Evolutionary conservation across 1,140 invertebrate species (phyloP).

Genomic region (Chlorops oryzae): DNA sequence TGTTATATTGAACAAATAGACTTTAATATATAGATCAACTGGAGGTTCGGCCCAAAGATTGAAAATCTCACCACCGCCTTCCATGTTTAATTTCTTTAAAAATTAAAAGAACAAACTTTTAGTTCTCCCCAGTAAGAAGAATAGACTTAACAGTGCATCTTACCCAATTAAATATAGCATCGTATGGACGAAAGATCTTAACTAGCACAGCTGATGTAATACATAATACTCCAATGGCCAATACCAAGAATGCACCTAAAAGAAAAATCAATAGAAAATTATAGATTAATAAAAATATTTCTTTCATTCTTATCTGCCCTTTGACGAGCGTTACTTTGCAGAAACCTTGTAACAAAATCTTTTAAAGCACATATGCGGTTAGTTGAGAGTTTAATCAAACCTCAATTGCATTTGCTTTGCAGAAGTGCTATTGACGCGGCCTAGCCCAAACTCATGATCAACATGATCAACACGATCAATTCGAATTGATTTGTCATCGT

Average conservation of each 20-base stretch:
- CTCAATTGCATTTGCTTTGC: no score
- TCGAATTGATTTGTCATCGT: no score
- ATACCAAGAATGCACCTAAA: conserved; percentile 62
- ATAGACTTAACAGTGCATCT: no score
- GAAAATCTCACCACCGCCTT: conserved; percentile 71
- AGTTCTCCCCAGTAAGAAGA: neutral
- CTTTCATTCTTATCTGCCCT: no score
- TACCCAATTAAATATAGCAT: conserved; percentile 63
- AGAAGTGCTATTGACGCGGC: no score
- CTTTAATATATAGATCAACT: conserved; percentile 73
- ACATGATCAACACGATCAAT: no score
- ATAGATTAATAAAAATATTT: no score
- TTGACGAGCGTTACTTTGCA: no score
- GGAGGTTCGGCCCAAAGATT: conserved; percentile 79
- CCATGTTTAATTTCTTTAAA: conserved; percentile 65
- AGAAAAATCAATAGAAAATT: conserved; percentile 26
- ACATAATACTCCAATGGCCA: conserved; percentile 59
- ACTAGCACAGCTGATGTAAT: conserved; percentile 57
- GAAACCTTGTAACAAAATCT: no score
- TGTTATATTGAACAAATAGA: conserved; percentile 84
- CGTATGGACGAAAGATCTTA: conserved; percentile 61
- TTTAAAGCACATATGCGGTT: no score
- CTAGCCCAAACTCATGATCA: no score
- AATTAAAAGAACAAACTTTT: conserved; percentile 21
- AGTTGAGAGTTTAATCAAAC: no score